A percentile compares a stretch with the other conserved stretches of the same genome.
Evolutionary conservation across 2,888 invertebrate genomes (phyloP).

Genomic region (Laspeyria flexula): DNA sequence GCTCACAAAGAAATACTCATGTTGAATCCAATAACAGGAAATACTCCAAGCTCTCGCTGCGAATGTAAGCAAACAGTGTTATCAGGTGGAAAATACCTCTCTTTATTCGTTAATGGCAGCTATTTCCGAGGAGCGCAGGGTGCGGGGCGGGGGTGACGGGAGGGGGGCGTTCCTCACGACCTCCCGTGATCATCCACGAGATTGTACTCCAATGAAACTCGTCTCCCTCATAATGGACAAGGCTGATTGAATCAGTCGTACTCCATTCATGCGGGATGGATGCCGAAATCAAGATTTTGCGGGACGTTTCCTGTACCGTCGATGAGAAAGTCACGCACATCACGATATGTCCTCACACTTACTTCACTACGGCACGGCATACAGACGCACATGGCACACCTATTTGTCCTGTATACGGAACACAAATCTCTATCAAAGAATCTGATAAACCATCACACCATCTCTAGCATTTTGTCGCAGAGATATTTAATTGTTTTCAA

Average conservation of each 20-base stretch:
- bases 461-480: too few species aligned
- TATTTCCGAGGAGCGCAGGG: slow-evolving; percentile 53
- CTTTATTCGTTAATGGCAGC: slow-evolving; percentile 70
- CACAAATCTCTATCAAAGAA: too few species aligned
- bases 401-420: too few species aligned
- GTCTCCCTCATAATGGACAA: slow-evolving; percentile 67
- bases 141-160: slow-evolving; percentile 7
- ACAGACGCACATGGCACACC: too few species aligned
- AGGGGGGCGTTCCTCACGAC: slow-evolving; percentile 28
- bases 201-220: slow-evolving; percentile 65
- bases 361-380: too few species aligned
- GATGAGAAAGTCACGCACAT: slow-evolving; percentile 39
- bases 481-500: too few species aligned
- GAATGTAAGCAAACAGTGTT: slow-evolving; percentile 61
- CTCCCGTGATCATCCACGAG: slow-evolving; percentile 59
- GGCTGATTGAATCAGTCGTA: slow-evolving; percentile 71
- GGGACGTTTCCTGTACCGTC: slow-evolving; percentile 44
- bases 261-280: slow-evolving; percentile 68
- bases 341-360: not conserved
- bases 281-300: slow-evolving; percentile 60
- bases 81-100: slow-evolving; percentile 69
- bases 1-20: slow-evolving; percentile 36
- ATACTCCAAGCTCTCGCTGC: slow-evolving; percentile 43
- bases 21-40: slow-evolving; percentile 55
- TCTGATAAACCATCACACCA: too few species aligned